Evolutionary conservation across 1,140 invertebrate genomes (phyloP), one percentile per base, ranked within the genome.

Genomic region (Trachelipus rathkii): DNA sequence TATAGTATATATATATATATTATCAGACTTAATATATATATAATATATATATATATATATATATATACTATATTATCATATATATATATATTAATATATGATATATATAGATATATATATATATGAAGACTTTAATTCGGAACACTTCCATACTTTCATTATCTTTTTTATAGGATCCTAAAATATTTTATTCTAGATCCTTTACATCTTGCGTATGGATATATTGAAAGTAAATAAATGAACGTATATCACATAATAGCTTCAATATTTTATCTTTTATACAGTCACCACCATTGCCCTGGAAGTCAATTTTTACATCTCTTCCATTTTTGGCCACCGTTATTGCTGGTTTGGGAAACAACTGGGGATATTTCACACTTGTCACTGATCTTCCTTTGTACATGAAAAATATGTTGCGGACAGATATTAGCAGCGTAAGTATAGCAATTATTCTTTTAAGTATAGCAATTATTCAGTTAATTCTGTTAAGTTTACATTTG

Each of bases 331-430:
- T 53, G 46, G 78, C 81, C 43, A 78, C 87, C 71, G 84, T 87
- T 68, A 80, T 85, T 10, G 87, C 86, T 13, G 86, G 88, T 79
- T 87, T 88, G 82, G 85, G 86, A 24, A 86, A 87, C 78, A 88
- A 88, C 82, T 89, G 88, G 88, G 87, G 87, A 5, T 87, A 87
- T 81, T 89, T 88, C 82, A 88, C 87, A 8, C 86, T 88, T 83
- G 83, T 88, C 13, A 87, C 87, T 21, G 84, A 85, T 72, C 82
- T 89, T 11, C 88, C 88, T 0, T 85, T 85, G 23, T 89, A 87
- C 81, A 84, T 88, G 82, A 86, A 76, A 44, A 78, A 75, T 50
- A 78, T 82, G 44, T 60, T 82, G n/a, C 66, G 73, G 10, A 76
- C 75, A 50, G 75, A 80, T 19, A 78, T 80, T 19, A 78, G 74